Percentiles rank a stretch among this genome's conserved stretches.
Evolutionary conservation across 2,113 vertebrate species (phyloP).

Genomic region (Vireo altiloquus): DNA sequence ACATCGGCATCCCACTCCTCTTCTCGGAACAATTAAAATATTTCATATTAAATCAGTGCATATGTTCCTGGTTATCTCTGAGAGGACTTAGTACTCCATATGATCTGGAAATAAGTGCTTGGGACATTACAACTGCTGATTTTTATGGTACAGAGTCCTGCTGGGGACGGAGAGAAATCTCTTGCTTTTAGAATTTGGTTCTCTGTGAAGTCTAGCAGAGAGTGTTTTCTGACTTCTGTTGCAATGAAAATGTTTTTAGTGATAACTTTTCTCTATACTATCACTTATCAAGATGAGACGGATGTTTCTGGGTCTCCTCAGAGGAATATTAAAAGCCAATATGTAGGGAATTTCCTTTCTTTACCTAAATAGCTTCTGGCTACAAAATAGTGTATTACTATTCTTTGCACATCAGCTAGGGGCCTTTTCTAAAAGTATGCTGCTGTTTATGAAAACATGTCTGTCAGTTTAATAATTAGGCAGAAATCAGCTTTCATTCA

Average conservation of each 20-base stretch:
- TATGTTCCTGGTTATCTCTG: not conserved
- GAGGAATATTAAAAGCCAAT: not conserved
- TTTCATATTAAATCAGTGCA: not conserved
- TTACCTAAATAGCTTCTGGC: not conserved
- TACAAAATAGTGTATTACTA: not conserved
- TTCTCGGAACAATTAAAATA: conserved; percentile 28
- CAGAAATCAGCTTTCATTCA: not conserved
- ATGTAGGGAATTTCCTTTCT: not conserved
- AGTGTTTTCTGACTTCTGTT: not conserved
- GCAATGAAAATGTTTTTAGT: not conserved
- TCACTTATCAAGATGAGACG: not conserved
- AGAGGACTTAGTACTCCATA: not conserved
- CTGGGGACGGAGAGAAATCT: not conserved
- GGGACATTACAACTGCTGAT: not conserved
- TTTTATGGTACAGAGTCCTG: not conserved
- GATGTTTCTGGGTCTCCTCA: not conserved
- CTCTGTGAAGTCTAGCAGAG: not conserved
- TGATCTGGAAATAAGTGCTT: not conserved
- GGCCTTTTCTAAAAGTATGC: not conserved
- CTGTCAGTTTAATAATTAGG: not conserved
- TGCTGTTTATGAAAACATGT: not conserved
- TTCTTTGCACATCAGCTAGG: not conserved
- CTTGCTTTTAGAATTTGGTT: not conserved
- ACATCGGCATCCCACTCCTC: not conserved
- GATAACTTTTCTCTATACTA: not conserved